Evolutionary conservation across 1,140 invertebrate genomes (phyloP).

Genomic region (Drosophila navojoa): DNA sequence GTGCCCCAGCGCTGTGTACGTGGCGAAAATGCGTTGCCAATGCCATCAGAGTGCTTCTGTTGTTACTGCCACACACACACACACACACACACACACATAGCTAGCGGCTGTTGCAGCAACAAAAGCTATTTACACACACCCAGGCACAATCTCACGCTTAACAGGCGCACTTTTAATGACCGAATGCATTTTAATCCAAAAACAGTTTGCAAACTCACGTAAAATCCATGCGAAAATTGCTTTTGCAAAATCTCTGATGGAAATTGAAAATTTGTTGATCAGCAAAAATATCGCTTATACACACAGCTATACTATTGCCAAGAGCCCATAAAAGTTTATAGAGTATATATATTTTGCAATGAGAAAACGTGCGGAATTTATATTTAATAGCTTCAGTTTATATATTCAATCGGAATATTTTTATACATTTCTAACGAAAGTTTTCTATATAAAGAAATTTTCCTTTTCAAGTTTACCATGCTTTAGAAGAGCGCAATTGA

Average conservation of each 20-base stretch:
- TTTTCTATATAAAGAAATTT: no score
- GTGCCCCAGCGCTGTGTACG: constrained; percentile 68
- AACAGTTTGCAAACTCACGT: constrained; percentile 80
- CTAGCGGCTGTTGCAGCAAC: constrained; percentile 50
- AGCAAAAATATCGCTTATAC: neutral
- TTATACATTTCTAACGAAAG: no score
- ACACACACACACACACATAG: constrained; percentile 19
- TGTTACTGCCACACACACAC: constrained; percentile 44
- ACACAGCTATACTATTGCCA: no score
- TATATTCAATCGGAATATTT: no score
- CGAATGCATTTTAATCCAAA: constrained; percentile 81
- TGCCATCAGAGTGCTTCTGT: constrained; percentile 56
- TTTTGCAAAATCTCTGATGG: constrained; percentile 23
- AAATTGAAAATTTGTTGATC: constrained; percentile 33
- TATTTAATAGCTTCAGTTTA: no score
- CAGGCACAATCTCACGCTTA: constrained; percentile 70
- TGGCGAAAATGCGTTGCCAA: constrained; percentile 69
- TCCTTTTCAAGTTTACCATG: no score
- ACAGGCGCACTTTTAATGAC: constrained; percentile 78
- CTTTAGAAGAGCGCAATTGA: no score
- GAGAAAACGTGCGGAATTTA: no score
- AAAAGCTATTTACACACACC: constrained; percentile 73
- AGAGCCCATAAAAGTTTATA: neutral
- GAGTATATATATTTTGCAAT: neutral
- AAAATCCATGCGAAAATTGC: constrained; percentile 64